phyloP scores from a whole-genome alignment of 2,113 vertebrate genomes.

The rabbit (Oryctolagus cuniculus) region mOryCun1.1 NC_091436.1:25679501-25680000 shows the following conservation, averaged over 20 bases:
- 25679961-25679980: neutral
- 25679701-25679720: constrained; percentile 2
- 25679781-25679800: neutral
- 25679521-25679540: no score
- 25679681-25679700: neutral
- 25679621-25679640: neutral
- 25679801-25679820: neutral
- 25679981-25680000: neutral
- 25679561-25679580: no score
- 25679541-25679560: no score
- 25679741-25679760: neutral
- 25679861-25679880: neutral
- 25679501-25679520: no score
- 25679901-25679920: neutral
- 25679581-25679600: no score
- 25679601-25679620: no score
- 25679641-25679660: neutral
- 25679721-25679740: constrained; percentile 21
- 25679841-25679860: neutral
- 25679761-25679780: constrained; percentile 1
- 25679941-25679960: neutral
- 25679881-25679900: neutral
- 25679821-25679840: neutral
- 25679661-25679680: neutral
- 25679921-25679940: neutral